Conservation (phyloP, 2,888 invertebrate species). For the Spatulosminthurus flaviceps region DNA sequence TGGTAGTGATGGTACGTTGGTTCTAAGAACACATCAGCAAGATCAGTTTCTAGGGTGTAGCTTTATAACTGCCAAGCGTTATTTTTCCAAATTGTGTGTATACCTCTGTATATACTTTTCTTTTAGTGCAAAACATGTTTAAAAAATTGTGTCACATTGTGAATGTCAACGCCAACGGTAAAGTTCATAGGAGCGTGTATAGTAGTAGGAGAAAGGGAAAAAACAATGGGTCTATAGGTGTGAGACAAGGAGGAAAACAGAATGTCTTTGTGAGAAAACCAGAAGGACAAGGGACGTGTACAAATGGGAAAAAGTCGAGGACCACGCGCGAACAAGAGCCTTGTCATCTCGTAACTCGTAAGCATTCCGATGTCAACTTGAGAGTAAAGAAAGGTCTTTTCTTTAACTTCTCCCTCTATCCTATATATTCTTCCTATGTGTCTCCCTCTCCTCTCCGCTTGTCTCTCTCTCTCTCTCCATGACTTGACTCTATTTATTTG, state of each 20-base stretch:
- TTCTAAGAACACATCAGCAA: background rate
- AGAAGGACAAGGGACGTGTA: constrained; percentile 14
- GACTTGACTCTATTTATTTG: constrained; percentile 46
- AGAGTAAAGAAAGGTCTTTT: constrained; percentile 2
- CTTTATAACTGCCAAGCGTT: background rate
- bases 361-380: constrained; percentile 45
- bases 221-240: constrained; percentile 14
- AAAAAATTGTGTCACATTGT: constrained; percentile 6
- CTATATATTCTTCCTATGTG: background rate
- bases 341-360: constrained; percentile 36
- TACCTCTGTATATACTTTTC: no score
- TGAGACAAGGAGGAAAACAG: constrained; percentile 13
- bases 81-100: background rate
- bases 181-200: constrained; percentile 21
- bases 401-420: constrained; percentile 1
- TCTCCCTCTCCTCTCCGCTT: constrained; percentile 14
- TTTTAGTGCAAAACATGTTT: background rate
- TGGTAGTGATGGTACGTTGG: background rate
- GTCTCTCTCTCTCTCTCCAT: constrained; percentile 11
- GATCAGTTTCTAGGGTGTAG: background rate
- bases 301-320: constrained; percentile 12
- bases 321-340: constrained; percentile 21
- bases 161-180: constrained; percentile 19
- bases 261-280: constrained; percentile 11
- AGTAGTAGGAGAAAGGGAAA: background rate